These are phyloP conservation scores for Orcinus orca DNA, from an alignment of 2,113 vertebrate species.

Conservation along the genomic window DNA sequence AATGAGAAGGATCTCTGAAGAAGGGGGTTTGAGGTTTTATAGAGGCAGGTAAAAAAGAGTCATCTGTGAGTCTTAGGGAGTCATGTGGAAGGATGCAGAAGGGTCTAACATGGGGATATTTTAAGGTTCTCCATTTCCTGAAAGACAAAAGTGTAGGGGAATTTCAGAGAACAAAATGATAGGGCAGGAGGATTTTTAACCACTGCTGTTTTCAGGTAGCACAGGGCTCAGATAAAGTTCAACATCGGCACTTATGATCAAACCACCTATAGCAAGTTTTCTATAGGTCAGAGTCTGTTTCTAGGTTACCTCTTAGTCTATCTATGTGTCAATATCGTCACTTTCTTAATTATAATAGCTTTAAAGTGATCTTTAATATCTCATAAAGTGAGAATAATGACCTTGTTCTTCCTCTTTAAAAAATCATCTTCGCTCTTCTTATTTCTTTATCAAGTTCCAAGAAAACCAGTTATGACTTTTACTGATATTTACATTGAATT, in stretches of 20 bases:
- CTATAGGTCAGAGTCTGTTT: not conserved
- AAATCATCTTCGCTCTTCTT: not conserved
- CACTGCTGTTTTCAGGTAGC: not conserved
- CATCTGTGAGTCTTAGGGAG: not conserved
- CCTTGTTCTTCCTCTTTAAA: not conserved
- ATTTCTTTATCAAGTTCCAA: not conserved
- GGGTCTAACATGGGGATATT: not conserved
- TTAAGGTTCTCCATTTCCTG: not conserved
- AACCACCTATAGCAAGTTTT: not conserved
- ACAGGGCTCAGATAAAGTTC: not conserved
- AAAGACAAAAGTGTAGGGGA: not conserved
- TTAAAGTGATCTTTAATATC: not conserved
- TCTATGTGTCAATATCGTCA: not conserved
- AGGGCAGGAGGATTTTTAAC: accelerated
- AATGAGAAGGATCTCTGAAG: not conserved
- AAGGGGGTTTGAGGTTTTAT: not conserved
- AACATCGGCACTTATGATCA: not conserved
- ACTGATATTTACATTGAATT: not conserved
- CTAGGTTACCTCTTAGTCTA: not conserved
- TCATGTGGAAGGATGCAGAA: not conserved
- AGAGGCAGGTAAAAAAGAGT: not conserved
- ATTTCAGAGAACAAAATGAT: not conserved
- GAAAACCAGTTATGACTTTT: not conserved
- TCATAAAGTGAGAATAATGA: not conserved
- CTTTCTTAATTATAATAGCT: not conserved